A percentile compares a stretch with the other conserved stretches of the same genome.
Conservation (phyloP, 2,797 vertebrate species). For the Aulostomus chinensis region DNA sequence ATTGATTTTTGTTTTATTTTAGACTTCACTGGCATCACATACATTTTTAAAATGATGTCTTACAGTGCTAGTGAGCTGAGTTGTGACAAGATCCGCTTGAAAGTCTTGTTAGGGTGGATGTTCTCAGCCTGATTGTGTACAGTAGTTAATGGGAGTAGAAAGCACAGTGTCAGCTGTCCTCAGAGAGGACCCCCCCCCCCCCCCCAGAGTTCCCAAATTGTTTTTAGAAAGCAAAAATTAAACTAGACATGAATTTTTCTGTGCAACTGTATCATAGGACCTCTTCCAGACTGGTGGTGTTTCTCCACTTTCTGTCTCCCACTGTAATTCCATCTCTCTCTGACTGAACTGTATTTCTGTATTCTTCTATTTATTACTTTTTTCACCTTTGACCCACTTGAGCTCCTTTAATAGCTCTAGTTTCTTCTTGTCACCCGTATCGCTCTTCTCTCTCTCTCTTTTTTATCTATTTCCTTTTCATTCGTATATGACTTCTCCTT, state of each 20-base stretch:
- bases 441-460: neutral
- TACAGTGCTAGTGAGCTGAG: neutral
- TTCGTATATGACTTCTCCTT: conserved; percentile 18
- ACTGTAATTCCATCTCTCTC: too few relatives aligned
- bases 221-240: conserved; percentile 11
- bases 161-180: conserved; percentile 15
- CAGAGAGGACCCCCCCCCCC: too few relatives aligned
- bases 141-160: conserved; percentile 22
- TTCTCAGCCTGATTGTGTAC: conserved; percentile 9
- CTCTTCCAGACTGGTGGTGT: neutral
- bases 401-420: too few relatives aligned
- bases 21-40: neutral
- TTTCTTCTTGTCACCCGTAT: too few relatives aligned
- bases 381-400: too few relatives aligned
- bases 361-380: too few relatives aligned
- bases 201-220: too few relatives aligned
- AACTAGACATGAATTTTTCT: neutral
- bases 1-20: neutral
- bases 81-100: conserved; percentile 11
- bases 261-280: conserved; percentile 2
- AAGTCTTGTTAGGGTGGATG: conserved; percentile 4
- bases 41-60: conserved; percentile 6
- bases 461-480: neutral
- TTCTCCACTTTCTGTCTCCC: neutral
- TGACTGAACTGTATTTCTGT: too few relatives aligned